Percentiles rank a stretch among this genome's conserved stretches.
Conservation (phyloP, 2,888 invertebrate genomes). For the Pristionchus exspectatus region DNA sequence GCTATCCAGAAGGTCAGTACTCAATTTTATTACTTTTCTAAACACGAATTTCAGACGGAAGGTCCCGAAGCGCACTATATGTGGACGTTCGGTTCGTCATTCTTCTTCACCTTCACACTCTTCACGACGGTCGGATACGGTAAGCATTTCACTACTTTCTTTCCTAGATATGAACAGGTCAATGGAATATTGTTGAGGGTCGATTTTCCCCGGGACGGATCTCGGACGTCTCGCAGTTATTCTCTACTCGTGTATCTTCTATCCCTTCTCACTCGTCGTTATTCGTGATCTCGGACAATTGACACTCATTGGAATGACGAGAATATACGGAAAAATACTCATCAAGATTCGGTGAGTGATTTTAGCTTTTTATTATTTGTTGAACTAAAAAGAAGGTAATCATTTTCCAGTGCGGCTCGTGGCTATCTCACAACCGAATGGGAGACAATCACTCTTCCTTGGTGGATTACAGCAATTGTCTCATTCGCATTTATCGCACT, state of each 20-base stretch:
- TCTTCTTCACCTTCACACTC: constrained; percentile 46
- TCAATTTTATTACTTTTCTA: background rate
- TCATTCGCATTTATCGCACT: background rate
- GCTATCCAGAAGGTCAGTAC: background rate
- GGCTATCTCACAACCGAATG: constrained; percentile 2
- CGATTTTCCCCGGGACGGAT: constrained; percentile 19
- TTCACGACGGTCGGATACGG: constrained; percentile 51
- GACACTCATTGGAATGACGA: constrained; percentile 9
- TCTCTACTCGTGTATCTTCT: constrained; percentile 13
- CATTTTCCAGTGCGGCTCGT: constrained; percentile 12
- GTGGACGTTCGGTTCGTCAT: constrained; percentile 49
- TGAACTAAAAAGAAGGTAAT: background rate
- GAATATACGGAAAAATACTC: constrained; percentile 41
- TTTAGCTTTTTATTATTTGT: background rate
- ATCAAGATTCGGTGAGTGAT: constrained; percentile 40
- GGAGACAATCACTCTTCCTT: constrained; percentile 40
- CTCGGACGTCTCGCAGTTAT: constrained; percentile 19
- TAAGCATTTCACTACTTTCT: no score
- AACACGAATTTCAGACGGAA: background rate
- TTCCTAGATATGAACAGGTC: no score
- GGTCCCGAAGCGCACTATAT: constrained; percentile 41
- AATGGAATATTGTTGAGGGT: no score
- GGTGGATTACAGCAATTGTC: background rate
- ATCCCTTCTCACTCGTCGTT: constrained; percentile 43
- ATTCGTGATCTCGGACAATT: constrained; percentile 46